phyloP scores from a whole-genome alignment of 1,140 invertebrate species.

The Apis dorsata region DNA sequence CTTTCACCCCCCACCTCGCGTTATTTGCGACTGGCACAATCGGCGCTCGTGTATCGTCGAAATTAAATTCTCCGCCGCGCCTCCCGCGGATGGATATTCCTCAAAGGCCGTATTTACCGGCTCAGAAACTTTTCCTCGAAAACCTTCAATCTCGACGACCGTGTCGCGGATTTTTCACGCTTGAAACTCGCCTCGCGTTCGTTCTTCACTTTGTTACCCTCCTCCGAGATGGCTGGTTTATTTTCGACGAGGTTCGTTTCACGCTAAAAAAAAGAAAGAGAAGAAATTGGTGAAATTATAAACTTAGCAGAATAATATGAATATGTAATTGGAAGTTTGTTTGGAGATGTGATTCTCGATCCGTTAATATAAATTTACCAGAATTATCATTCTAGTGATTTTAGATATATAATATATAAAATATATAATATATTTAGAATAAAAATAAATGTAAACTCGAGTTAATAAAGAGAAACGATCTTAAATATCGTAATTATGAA shows the following conservation, averaged over 20 bases:
- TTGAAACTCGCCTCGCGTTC: too few relatives aligned
- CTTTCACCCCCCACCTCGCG: not conserved
- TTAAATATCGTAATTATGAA: too few relatives aligned
- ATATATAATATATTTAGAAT: too few relatives aligned
- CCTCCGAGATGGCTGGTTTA: not conserved
- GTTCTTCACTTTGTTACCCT: not conserved
- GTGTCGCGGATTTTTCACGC: not conserved
- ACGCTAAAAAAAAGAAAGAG: not conserved
- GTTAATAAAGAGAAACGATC: too few relatives aligned
- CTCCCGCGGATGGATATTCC: not conserved
- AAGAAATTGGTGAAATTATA: too few relatives aligned
- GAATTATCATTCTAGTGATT: too few relatives aligned
- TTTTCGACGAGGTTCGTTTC: not conserved
- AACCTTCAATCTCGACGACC: not conserved
- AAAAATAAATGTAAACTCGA: too few relatives aligned
- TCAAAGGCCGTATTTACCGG: not conserved
- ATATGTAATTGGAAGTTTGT: too few relatives aligned
- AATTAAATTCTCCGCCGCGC: conserved; percentile 44
- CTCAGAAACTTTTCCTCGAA: not conserved
- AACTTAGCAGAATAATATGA: too few relatives aligned
- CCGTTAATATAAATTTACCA: too few relatives aligned
- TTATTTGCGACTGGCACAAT: conserved; percentile 28
- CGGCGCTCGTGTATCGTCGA: conserved; percentile 21
- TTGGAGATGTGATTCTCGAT: too few relatives aligned
- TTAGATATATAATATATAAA: too few relatives aligned